These are phyloP conservation scores for Fulica atra DNA, from an alignment of 2,113 vertebrate species.

Conservation along the genomic window DNA sequence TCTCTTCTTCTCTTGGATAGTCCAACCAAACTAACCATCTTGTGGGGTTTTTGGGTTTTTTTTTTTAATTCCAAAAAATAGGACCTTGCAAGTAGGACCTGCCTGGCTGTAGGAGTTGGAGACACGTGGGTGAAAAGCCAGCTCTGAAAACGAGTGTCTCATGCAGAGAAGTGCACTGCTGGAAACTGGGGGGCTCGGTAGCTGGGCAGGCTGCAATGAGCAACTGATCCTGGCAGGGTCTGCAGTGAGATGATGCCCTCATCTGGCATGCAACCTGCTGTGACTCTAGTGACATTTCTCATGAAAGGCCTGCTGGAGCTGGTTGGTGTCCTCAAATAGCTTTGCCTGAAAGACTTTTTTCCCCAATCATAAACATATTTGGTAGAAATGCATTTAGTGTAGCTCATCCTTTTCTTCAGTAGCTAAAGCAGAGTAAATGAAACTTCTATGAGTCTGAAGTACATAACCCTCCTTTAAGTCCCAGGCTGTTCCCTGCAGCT, in stretches of 20 bases:
- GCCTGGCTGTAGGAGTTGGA: not conserved
- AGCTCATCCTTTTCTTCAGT: not conserved
- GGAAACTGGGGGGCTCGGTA: accelerated
- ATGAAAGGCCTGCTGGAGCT: not conserved
- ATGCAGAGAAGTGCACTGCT: not conserved
- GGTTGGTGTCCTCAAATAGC: not conserved
- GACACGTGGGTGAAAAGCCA: not conserved
- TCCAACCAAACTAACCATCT: not conserved
- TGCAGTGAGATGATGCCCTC: not conserved
- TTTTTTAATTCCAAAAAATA: not conserved
- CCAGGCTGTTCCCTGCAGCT: not conserved
- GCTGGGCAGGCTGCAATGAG: not conserved
- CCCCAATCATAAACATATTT: not conserved
- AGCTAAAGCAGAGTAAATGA: not conserved
- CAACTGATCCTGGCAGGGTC: not conserved
- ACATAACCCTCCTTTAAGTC: not conserved
- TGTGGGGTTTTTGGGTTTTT: too few species aligned
- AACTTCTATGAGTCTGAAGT: not conserved
- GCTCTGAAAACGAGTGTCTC: not conserved
- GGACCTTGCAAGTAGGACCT: not conserved
- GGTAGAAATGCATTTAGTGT: not conserved
- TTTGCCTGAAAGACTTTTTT: not conserved
- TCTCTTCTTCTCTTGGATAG: not conserved
- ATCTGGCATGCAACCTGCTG: not conserved
- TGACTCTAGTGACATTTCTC: not conserved